phyloP scores from a whole-genome alignment of 2,888 invertebrate species.

The Ischnus inquisitorius region DNA sequence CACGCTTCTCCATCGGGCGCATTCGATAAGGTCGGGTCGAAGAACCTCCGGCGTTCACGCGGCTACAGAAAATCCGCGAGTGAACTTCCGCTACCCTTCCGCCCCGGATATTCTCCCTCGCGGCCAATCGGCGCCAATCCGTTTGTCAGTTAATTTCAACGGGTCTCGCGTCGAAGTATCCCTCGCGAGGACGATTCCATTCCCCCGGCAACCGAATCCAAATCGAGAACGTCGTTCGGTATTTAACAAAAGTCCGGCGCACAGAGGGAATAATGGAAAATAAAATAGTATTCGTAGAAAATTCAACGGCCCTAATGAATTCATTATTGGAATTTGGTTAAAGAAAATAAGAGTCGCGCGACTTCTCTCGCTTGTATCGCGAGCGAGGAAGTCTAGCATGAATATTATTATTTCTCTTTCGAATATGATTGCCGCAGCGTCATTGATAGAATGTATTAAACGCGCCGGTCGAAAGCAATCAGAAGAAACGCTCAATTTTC shows the following conservation, averaged over 20 bases:
- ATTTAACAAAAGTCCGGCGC: background rate
- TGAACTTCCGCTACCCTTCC: slow-evolving; percentile 27
- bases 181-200: background rate
- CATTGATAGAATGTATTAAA: background rate
- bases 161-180: background rate
- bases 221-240: background rate
- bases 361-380: background rate
- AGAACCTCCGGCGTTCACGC: slow-evolving; percentile 20
- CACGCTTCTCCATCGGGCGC: slow-evolving; percentile 14
- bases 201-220: slow-evolving; percentile 1
- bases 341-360: background rate
- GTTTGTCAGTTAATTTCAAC: slow-evolving; percentile 39
- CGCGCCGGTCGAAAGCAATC: background rate
- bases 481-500: background rate
- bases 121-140: slow-evolving; percentile 32
- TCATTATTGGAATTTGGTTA: background rate
- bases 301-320: background rate
- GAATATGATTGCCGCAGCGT: background rate
- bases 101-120: slow-evolving; percentile 37
- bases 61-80: slow-evolving; percentile 9
- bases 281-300: no score
- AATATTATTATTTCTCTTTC: no score
- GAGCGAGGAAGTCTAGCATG: no score
- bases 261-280: background rate
- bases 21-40: slow-evolving; percentile 44